Percentiles rank a stretch among this genome's conserved stretches.
These are phyloP conservation scores for Hycleus phaleratus DNA, from an alignment of 1,140 invertebrate species.

Conservation along the genomic window DNA sequence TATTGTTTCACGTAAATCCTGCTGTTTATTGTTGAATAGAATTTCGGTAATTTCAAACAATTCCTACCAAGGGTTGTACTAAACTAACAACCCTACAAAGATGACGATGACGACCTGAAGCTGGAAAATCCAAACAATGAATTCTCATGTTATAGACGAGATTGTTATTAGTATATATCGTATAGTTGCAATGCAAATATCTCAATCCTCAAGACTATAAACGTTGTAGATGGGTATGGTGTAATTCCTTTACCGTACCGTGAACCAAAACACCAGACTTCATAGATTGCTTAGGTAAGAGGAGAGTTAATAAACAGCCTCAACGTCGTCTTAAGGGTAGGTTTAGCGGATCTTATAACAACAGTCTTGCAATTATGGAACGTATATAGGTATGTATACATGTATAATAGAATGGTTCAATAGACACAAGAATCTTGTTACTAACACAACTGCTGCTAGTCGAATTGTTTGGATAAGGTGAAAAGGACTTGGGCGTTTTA, in stretches of 20 bases:
- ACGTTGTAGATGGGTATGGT: background rate
- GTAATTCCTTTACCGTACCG: conserved; percentile 7
- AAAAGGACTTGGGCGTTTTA: too few species aligned
- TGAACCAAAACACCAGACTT: conserved; percentile 13
- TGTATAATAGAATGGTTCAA: too few species aligned
- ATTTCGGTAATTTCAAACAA: background rate
- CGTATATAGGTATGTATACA: background rate
- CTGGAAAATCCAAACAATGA: conserved; percentile 14
- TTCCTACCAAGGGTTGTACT: background rate
- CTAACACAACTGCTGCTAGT: too few species aligned
- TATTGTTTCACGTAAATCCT: background rate
- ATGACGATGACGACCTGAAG: background rate
- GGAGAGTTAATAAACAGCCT: conserved; percentile 9
- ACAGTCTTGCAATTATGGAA: conserved; percentile 13
- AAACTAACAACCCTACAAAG: conserved; percentile 7
- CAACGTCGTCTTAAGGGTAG: conserved; percentile 6
- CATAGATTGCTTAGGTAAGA: conserved; percentile 12
- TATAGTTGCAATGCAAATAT: conserved; percentile 13
- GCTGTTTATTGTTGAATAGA: background rate
- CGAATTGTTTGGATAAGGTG: too few species aligned
- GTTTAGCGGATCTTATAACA: conserved; percentile 12
- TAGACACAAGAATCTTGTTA: too few species aligned
- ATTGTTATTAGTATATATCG: conserved; percentile 13
- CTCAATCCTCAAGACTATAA: conserved; percentile 6
- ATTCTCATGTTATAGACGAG: background rate